Evolutionary conservation across 2,797 vertebrate species (phyloP).

Genomic region (Tapirus indicus): DNA sequence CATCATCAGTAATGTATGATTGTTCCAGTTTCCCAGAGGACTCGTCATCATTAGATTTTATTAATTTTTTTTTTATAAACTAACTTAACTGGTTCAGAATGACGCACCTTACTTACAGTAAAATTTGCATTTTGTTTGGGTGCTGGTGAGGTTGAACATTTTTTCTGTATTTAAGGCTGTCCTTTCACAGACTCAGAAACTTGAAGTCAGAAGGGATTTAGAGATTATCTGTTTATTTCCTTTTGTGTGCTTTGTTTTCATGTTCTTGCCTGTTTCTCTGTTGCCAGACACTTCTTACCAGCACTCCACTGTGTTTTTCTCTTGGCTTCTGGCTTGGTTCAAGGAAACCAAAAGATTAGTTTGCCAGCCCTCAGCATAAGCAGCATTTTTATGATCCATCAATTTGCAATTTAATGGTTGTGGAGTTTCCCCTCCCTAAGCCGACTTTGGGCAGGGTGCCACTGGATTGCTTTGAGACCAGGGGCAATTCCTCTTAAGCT

Average conservation of each 20-base stretch:
- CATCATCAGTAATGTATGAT: not conserved
- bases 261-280: conserved; percentile 31
- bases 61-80: conserved; percentile 17
- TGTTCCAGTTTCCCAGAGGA: conserved; percentile 24
- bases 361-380: conserved; percentile 60
- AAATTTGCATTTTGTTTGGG: conserved; percentile 2
- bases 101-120: not conserved
- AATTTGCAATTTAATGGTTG: conserved; percentile 70
- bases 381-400: conserved; percentile 66
- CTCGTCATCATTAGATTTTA: conserved; percentile 1
- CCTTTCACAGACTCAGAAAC: conserved; percentile 45
- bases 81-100: conserved; percentile 12
- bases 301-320: conserved; percentile 49
- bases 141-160: not conserved
- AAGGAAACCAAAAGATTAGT: conserved; percentile 54
- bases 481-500: conserved; percentile 52
- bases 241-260: conserved; percentile 50
- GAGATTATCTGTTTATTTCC: conserved; percentile 14
- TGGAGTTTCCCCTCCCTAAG: conserved; percentile 56
- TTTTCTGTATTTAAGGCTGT: not conserved
- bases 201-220: conserved; percentile 35
- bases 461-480: conserved; percentile 50
- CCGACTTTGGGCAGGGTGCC: conserved; percentile 70
- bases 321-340: conserved; percentile 60
- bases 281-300: conserved; percentile 62